phyloP scores from a whole-genome alignment of 2,888 invertebrate species.

The Ligdia adustata region DNA sequence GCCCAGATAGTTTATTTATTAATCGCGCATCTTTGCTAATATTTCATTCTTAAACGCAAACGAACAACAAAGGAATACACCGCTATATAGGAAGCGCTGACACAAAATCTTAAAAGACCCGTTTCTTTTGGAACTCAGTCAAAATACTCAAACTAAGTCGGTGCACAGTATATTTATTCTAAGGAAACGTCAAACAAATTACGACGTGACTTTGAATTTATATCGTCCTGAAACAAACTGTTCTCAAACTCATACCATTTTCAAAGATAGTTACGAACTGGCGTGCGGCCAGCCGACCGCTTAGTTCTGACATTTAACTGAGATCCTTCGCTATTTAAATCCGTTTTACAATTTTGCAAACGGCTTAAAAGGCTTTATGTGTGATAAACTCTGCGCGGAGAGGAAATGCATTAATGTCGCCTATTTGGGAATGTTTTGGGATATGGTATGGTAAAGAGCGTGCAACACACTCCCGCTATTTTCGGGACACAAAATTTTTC shows the following conservation, averaged over 20 bases:
- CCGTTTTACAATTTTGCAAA: constrained; percentile 30
- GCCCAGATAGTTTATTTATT: too few species aligned
- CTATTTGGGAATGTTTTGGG: constrained; percentile 1
- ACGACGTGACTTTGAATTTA: constrained; percentile 23
- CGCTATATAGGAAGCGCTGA: constrained; percentile 5
- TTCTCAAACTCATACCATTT: constrained; percentile 26
- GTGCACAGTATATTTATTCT: constrained; percentile 11
- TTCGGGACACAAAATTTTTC: too few species aligned
- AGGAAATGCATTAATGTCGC: constrained; percentile 14
- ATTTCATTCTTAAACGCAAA: constrained; percentile 2
- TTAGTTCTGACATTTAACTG: constrained; percentile 38
- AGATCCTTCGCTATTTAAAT: constrained; percentile 39
- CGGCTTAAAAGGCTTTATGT: constrained; percentile 33
- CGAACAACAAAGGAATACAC: background rate
- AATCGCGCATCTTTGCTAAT: constrained; percentile 1
- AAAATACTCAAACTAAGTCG: constrained; percentile 17
- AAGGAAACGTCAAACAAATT: constrained; percentile 34
- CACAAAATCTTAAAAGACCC: constrained; percentile 9
- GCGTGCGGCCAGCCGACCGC: constrained; percentile 39
- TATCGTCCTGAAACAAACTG: constrained; percentile 5
- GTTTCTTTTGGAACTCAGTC: constrained; percentile 4
- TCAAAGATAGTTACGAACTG: constrained; percentile 35
- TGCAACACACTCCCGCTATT: background rate
- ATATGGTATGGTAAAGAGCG: background rate
- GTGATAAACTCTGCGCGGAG: constrained; percentile 23